A percentile compares a stretch with the other conserved stretches of the same genome.
Evolutionary conservation across 2,797 vertebrate species (phyloP).

Genomic region (Coluber constrictor): DNA sequence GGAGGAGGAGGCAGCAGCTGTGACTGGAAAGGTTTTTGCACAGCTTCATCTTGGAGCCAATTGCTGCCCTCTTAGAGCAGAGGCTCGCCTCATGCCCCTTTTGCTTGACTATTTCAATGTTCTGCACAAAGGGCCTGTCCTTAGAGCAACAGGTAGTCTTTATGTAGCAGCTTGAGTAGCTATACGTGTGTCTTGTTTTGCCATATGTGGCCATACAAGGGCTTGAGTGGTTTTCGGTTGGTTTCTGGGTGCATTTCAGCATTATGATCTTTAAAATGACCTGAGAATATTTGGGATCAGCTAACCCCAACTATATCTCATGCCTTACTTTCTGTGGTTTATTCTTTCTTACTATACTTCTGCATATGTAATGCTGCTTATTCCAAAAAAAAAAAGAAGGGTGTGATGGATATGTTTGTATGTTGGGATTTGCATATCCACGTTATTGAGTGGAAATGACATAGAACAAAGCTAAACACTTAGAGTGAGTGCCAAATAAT

Average conservation of each 20-base stretch:
- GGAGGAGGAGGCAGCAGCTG: too few species aligned
- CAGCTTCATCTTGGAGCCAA: background rate
- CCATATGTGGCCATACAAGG: background rate
- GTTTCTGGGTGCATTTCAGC: background rate
- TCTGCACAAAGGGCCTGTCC: background rate
- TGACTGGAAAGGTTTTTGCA: background rate
- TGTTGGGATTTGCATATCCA: background rate
- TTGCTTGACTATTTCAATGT: background rate
- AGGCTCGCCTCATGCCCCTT: background rate
- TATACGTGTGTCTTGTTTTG: background rate
- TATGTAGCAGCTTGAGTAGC: background rate
- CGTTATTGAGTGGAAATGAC: background rate
- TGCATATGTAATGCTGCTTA: background rate
- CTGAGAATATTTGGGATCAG: background rate
- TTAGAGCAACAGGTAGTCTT: background rate
- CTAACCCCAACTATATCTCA: background rate
- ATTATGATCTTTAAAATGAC: background rate
- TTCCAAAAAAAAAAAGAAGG: background rate
- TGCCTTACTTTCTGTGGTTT: background rate
- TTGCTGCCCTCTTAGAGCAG: background rate
- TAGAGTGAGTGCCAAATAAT: background rate
- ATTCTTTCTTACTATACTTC: background rate
- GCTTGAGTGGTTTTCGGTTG: background rate
- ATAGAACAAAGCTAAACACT: background rate
- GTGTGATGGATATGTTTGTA: background rate